Percentiles rank a stretch among this genome's conserved stretches.
These are phyloP conservation scores for Anguilla obscura DNA, from an alignment of 2,797 vertebrate species.

Conservation along the genomic window DNA sequence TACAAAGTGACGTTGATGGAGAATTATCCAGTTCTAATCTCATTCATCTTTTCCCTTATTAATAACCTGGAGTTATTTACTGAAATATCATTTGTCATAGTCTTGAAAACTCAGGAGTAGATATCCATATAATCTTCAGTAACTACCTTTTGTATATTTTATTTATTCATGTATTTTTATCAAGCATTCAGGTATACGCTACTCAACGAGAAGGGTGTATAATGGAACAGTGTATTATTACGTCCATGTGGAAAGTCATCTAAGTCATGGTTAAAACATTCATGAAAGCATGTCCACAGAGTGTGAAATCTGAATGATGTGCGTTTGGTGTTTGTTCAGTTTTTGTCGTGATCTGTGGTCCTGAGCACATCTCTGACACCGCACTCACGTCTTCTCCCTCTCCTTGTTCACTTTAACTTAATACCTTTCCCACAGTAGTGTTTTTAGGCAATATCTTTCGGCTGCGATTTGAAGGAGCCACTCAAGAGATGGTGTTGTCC, in stretches of 20 bases:
- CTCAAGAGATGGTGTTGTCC: background rate
- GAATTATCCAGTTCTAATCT: constrained; percentile 44
- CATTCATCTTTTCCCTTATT: background rate
- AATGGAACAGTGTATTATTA: background rate
- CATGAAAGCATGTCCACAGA: background rate
- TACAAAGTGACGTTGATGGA: constrained; percentile 20
- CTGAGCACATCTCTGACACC: too few relatives aligned
- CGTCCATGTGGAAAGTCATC: background rate
- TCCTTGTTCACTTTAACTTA: background rate
- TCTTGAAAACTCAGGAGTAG: background rate
- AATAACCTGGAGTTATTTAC: constrained; percentile 31
- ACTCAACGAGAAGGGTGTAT: background rate
- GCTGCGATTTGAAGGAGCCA: background rate
- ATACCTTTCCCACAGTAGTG: background rate
- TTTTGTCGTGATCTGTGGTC: too few relatives aligned
- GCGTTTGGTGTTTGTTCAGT: background rate
- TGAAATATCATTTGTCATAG: constrained; percentile 35
- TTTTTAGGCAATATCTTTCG: background rate
- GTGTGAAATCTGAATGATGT: background rate
- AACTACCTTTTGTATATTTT: background rate
- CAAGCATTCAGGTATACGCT: background rate
- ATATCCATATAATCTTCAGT: background rate
- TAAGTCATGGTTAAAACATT: background rate
- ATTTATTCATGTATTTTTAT: background rate
- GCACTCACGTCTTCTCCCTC: too few relatives aligned